These are phyloP conservation scores for Vulpes lagopus DNA, from an alignment of 2,113 vertebrate genomes.

Conservation along the genomic window DNA sequence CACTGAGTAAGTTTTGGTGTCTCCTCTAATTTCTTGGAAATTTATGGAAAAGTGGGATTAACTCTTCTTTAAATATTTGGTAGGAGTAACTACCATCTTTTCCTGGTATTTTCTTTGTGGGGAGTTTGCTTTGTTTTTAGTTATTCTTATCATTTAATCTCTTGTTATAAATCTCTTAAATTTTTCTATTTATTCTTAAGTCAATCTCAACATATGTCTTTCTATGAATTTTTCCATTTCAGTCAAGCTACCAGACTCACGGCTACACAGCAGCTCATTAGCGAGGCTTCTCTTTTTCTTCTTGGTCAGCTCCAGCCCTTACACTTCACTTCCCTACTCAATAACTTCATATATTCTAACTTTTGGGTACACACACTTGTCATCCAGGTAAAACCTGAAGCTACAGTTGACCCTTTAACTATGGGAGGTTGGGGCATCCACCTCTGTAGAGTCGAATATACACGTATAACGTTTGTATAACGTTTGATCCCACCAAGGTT, in stretches of 20 bases:
- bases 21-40: background rate
- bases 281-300: background rate
- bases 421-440: background rate
- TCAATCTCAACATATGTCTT: background rate
- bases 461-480: background rate
- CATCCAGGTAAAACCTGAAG: background rate
- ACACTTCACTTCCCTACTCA: background rate
- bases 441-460: background rate
- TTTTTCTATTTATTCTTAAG: background rate
- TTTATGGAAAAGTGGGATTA: background rate
- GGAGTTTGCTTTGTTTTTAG: background rate
- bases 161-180: background rate
- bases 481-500: background rate
- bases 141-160: background rate
- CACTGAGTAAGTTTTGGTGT: background rate
- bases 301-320: background rate
- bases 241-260: background rate
- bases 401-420: too few species aligned
- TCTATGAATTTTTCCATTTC: background rate
- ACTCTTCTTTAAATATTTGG: background rate
- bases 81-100: background rate
- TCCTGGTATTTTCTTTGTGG: background rate
- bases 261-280: background rate
- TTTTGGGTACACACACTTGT: background rate
- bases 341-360: background rate